Evolutionary conservation across 2,888 invertebrate species (phyloP), one percentile per base, ranked within the genome.

Genomic region (Euphydryas editha): DNA sequence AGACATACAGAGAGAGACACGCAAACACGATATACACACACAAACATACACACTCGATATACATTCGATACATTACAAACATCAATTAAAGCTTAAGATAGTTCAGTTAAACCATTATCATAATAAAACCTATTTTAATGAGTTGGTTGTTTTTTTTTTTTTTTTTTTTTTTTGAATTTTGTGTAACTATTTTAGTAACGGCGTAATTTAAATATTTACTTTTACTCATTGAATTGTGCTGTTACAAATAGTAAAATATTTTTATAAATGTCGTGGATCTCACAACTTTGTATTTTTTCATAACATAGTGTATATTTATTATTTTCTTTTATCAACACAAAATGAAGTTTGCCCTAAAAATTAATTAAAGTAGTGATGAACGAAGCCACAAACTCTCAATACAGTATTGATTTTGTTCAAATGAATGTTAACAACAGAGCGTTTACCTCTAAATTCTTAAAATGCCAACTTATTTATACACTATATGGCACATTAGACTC

Each of bases 381-480:
- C 21, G 36, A 64, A 62, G 59, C 59, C 49, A 58, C 36, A 18
- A 55, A 47, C 47, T 42, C n/a, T 30, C 17, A 17, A 36, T 36
- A 72, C 72, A 72, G 67, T 61, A 68, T 63, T 59, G 46, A 54
- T 60, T 59, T 47, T 58, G 42, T 37, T 44, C 1, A 46, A 58
- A 62, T 47, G 42, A 64, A 62, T 20, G 42, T 62, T 64, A 55
- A 64, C 77, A 73, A 66, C 75, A 75, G 79, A 81, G 78, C 80
- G 76, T 85, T 84, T 83, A 84, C 81, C 81, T 80, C 79, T 72
- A 74, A 78, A 81, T 81, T 81, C 73, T 76, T 79, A 73, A 77
- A 80, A 81, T 81, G 79, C 78, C 76, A 75, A 75, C 81, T 81
- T 85, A 86, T 86, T 85, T 84, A 83, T 84, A 82, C 76, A 79